These are phyloP conservation scores for Willisornis vidua DNA, from an alignment of 2,113 vertebrate species.

Conservation along the genomic window DNA sequence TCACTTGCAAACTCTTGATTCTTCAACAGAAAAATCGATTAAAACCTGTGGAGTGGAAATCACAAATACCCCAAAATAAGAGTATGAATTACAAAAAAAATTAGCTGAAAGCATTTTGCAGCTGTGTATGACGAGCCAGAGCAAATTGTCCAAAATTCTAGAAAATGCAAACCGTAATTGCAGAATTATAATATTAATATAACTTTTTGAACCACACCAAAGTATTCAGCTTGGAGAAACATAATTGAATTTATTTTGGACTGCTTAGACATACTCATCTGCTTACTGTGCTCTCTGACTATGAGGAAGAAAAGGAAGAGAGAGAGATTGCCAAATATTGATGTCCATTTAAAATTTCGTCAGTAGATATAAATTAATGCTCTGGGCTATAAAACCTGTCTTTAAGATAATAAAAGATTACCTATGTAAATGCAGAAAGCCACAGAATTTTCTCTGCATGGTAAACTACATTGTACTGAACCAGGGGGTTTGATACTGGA, in stretches of 20 bases:
- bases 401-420: slow-evolving; percentile 49
- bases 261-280: background rate
- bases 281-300: background rate
- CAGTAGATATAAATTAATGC: slow-evolving; percentile 33
- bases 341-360: slow-evolving; percentile 15
- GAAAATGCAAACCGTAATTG: background rate
- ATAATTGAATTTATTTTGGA: background rate
- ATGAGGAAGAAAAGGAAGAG: background rate
- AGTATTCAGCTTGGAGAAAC: background rate
- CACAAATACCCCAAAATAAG: background rate
- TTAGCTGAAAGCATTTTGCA: background rate
- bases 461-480: slow-evolving; percentile 50
- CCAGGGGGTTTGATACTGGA: background rate
- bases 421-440: slow-evolving; percentile 14
- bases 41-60: background rate
- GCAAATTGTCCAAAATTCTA: background rate
- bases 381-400: background rate
- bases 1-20: background rate
- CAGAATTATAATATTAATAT: background rate
- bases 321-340: background rate
- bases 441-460: background rate
- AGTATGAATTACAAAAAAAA: background rate
- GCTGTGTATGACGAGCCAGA: background rate
- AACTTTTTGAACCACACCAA: background rate
- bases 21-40: background rate